Conservation (phyloP, 1,140 invertebrate species). For the Drosophila persimilis region DNA sequence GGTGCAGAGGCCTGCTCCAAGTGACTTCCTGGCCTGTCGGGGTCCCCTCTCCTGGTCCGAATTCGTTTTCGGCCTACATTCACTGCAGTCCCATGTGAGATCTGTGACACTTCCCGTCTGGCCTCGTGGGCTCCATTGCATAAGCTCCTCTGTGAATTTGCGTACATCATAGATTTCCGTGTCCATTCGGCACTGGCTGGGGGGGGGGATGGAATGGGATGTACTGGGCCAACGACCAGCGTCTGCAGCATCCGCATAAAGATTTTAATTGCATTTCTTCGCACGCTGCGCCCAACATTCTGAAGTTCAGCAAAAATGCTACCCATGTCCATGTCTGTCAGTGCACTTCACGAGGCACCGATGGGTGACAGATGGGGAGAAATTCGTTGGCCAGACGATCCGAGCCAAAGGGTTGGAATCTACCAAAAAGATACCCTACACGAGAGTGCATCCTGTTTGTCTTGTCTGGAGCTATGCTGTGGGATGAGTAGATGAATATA, state of each 20-base stretch:
- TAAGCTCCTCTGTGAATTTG: constrained; percentile 29
- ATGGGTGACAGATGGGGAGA: constrained; percentile 36
- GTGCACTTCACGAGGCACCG: no score
- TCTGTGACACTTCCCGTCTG: constrained; percentile 64
- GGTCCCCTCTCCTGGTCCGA: not conserved
- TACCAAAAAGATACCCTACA: no score
- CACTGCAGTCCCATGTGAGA: constrained; percentile 17
- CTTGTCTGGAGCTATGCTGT: no score
- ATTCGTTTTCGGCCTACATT: constrained; percentile 51
- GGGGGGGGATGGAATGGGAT: no score
- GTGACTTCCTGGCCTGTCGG: constrained; percentile 26
- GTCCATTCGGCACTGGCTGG: constrained; percentile 17
- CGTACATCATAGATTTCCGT: constrained; percentile 46
- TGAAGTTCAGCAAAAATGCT: constrained; percentile 15
- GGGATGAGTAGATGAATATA: no score
- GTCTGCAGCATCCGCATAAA: constrained; percentile 32
- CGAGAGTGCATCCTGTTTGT: no score
- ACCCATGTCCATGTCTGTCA: constrained; percentile 27
- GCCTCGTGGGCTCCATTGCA: constrained; percentile 8
- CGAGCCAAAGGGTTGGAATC: no score
- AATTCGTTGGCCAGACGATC: constrained; percentile 25
- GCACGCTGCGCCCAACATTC: constrained; percentile 23
- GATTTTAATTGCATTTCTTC: constrained; percentile 53
- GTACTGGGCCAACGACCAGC: not conserved
- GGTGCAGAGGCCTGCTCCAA: not conserved